A percentile compares a stretch with the other conserved stretches of the same genome.
phyloP scores from a whole-genome alignment of 2,113 vertebrate species.

The Balaenoptera acutorostrata region DNA sequence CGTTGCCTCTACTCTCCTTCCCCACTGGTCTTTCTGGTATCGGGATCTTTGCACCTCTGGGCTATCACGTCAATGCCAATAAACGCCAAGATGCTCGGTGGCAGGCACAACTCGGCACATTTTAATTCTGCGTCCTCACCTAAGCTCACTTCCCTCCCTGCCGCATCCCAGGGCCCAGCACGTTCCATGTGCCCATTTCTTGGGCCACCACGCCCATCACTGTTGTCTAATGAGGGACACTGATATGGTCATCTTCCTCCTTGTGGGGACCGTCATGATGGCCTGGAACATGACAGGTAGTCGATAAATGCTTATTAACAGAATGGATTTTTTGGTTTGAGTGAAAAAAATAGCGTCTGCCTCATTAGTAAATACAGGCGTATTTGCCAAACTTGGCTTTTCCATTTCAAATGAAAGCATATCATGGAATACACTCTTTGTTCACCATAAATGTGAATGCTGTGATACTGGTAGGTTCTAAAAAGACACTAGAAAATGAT shows the following conservation, averaged over 20 bases:
- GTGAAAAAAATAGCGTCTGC: not conserved
- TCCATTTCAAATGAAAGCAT: not conserved
- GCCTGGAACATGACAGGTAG: not conserved
- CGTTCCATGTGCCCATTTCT: rapidly evolving
- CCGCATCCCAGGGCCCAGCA: not conserved
- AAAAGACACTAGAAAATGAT: not conserved
- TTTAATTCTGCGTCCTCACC: not conserved
- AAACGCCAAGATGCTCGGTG: not conserved
- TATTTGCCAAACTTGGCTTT: not conserved
- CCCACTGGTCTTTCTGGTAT: not conserved
- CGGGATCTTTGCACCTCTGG: not conserved
- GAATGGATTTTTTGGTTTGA: not conserved
- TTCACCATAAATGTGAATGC: not conserved
- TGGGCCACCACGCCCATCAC: no score
- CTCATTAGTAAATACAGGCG: not conserved
- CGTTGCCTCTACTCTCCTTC: not conserved
- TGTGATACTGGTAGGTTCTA: not conserved
- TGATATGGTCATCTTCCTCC: not conserved
- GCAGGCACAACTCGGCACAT: rapidly evolving
- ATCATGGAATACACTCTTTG: not conserved
- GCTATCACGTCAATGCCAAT: not conserved
- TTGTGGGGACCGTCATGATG: rapidly evolving
- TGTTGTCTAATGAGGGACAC: rapidly evolving
- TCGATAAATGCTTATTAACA: not conserved
- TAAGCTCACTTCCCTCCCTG: not conserved